A percentile compares a stretch with the other conserved stretches of the same genome.
These are phyloP conservation scores for Ctenosaura bakeri DNA, from an alignment of 2,797 vertebrate species.

Conservation along the genomic window DNA sequence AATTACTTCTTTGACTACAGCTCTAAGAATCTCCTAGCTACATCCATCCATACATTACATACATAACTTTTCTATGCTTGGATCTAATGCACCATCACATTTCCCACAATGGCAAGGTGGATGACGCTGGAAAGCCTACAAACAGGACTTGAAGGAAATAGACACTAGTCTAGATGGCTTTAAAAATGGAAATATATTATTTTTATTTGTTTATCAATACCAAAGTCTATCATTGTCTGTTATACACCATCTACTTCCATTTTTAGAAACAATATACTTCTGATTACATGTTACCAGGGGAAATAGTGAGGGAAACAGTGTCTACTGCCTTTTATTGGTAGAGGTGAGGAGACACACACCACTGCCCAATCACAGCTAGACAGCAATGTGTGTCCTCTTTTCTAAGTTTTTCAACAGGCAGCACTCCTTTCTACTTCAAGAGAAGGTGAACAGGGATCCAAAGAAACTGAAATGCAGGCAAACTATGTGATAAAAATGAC, in stretches of 20 bases:
- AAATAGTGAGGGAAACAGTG: not conserved
- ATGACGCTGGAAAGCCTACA: not conserved
- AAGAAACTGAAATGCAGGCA: not conserved
- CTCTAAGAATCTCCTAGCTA: too few species aligned
- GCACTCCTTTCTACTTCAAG: not conserved
- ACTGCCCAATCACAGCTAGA: not conserved
- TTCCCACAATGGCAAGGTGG: not conserved
- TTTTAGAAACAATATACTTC: not conserved
- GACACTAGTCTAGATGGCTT: not conserved
- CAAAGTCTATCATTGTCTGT: not conserved
- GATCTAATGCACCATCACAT: not conserved
- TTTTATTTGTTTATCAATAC: not conserved
- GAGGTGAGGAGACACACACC: not conserved
- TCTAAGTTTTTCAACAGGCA: not conserved
- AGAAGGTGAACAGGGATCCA: not conserved
- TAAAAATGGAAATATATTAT: too few species aligned
- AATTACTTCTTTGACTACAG: too few species aligned
- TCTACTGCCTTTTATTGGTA: not conserved
- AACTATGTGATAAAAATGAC: not conserved
- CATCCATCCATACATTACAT: too few species aligned
- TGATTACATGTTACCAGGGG: not conserved
- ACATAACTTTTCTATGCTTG: not conserved
- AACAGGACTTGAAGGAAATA: not conserved
- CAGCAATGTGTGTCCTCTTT: not conserved
- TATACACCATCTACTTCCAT: not conserved